Conservation (phyloP, 1,140 invertebrate genomes). For the Phthorimaea operculella region DNA sequence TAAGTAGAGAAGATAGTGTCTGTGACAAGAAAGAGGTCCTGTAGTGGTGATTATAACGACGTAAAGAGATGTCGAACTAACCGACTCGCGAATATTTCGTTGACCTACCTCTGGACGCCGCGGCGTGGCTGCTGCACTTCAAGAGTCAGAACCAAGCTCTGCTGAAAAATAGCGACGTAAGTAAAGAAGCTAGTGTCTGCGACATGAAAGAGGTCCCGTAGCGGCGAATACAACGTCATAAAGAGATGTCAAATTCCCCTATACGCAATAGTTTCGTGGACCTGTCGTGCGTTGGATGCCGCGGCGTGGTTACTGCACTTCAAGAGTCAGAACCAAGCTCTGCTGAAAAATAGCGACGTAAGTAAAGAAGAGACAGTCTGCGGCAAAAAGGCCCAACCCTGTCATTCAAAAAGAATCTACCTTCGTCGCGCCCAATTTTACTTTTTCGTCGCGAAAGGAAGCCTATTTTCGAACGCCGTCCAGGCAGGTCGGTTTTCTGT, state of each 20-base stretch:
- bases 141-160: slow-evolving; percentile 79
- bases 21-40: too few relatives aligned
- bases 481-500: too few relatives aligned
- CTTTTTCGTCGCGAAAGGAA: too few relatives aligned
- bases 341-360: slow-evolving; percentile 76
- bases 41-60: too few relatives aligned
- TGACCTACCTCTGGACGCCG: slow-evolving; percentile 86
- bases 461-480: too few relatives aligned
- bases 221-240: slow-evolving; percentile 66
- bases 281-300: slow-evolving; percentile 84
- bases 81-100: slow-evolving; percentile 73
- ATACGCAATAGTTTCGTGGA: slow-evolving; percentile 75
- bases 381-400: too few relatives aligned
- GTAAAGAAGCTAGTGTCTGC: too few relatives aligned
- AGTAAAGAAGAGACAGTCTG: too few relatives aligned
- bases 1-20: too few relatives aligned
- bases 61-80: slow-evolving; percentile 79
- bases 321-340: slow-evolving; percentile 77
- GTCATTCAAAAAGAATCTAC: too few relatives aligned
- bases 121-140: slow-evolving; percentile 85
- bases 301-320: slow-evolving; percentile 86
- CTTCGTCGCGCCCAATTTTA: too few relatives aligned
- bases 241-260: slow-evolving; percentile 78
- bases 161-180: slow-evolving; percentile 74
- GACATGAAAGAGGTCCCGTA: too few relatives aligned